Evolutionary conservation across 2,888 invertebrate species (phyloP), one percentile per base, ranked within the genome.

Genomic region (Pardosa pseudoannulata): DNA sequence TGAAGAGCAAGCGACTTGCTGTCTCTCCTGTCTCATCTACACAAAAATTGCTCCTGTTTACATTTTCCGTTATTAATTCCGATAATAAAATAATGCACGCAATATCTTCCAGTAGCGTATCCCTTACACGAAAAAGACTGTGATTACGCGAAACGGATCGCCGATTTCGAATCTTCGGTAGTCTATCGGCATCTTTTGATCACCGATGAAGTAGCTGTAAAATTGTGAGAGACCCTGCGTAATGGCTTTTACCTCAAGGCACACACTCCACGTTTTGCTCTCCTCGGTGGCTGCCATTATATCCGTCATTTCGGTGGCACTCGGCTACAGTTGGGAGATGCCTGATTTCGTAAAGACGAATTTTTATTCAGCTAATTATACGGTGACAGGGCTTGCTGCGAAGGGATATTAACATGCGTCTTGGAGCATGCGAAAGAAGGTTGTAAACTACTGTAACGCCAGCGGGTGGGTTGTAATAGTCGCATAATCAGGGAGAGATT

Each of bases 21-120:
- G 56, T 56, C 56, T 23, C 56, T 11, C 39, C 28, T 39, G 39
- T 39, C 29, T 29, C 29, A 67, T 64, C 31, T 9, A 46, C 64
- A 71, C 23, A 11, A 62, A 64, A 79, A 79, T 79, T 62, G 64
- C 62, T 39, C 31, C 56, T 56, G 23, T 46, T 23, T 56, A 23
- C 56, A 23, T 56, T 56, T 23, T 56, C 56, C 23, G 7, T 56
- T 56, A 79, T 79, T 79, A 79, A 79, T 79, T 71, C 79, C 62
- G 36, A 71, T 79, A 79, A 64, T 71, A 62, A 71, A 70, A 70
- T 79, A 71, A 56, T 32, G 68, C 78, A 78, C 78, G 78, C 78
- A 56, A 78, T 70, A 29, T 56, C 41, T 28, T 27, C 78, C 56
- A 56, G 68, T 70, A 50, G 39, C 67, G 67, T 46, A 23, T 68